Base-by-base conservation (phyloP, 2,888 invertebrate species). In the Carabus problematicus region DNA sequence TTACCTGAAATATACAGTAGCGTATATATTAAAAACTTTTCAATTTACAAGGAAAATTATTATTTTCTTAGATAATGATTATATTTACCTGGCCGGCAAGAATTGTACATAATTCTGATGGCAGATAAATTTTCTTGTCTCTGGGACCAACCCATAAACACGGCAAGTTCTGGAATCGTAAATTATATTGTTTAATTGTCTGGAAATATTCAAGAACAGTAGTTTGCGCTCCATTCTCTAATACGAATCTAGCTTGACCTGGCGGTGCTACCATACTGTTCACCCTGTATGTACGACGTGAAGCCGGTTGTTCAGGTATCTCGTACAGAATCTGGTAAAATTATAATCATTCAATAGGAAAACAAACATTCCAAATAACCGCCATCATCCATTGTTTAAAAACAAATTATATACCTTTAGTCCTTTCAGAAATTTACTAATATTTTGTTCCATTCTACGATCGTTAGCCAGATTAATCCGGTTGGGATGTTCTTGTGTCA, bases 91-190 rank as follows among this genome's bases (percentile, higher is more conserved):
- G 97, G 0, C 94, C 95, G 45, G 86, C 85, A 0, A 90, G 84
- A 16, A 98, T 88, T 8, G 85, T 85, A 76, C 95, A 91, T 8
- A 95, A 84, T 83, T 98, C 98, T 45, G 91, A 82, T 0, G 98
- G 98, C 66, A 97, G 84, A 75, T 89, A 89, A 56, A 94, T 91
- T 71, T 85, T 88, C 75, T 89, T 91, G 9, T 83, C 80, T n/a
- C 80, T 76, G 3, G 79, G 75, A 0, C 95, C 95, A 3, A 97
- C 95, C 87, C 92, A 93, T 49, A 99, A 79, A 75, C 94, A 94
- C 16, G 94, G 96, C 64, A 95, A 80, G 55, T 91, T 79, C 0
- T 93, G 92, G 78, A 84, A 90, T 73, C 75, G 75, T 1, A 88
- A 74, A 45, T 81, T 83, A 75, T 70, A 72, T 3, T 73, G 71